phyloP scores from a whole-genome alignment of 53 echinoderm and acorn worm species.

The Glandiceps talaboti region DNA sequence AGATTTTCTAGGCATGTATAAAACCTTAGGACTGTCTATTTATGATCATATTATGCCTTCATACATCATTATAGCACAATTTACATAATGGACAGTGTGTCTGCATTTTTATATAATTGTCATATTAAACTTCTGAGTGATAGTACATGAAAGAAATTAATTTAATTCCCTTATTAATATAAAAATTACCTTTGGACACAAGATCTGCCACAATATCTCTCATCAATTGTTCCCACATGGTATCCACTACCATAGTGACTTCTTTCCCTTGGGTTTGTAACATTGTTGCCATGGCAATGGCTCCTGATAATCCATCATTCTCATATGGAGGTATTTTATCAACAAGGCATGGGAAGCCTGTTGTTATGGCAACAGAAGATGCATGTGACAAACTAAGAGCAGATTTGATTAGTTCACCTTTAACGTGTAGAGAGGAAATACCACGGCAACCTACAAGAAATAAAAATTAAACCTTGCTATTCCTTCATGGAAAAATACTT shows the following conservation, averaged over 20 bases:
- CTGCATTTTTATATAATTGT: no score
- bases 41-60: no score
- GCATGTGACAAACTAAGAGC: constrained; percentile 80
- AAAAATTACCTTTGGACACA: constrained; percentile 42
- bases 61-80: no score
- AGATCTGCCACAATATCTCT: constrained; percentile 25
- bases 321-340: constrained; percentile 47
- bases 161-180: no score
- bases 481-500: no score
- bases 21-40: no score
- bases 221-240: constrained; percentile 32
- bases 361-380: constrained; percentile 48
- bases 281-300: constrained; percentile 56
- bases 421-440: neutral
- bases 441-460: constrained; percentile 24
- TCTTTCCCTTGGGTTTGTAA: constrained; percentile 42
- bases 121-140: no score
- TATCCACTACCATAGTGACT: constrained; percentile 1
- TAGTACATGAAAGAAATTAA: no score
- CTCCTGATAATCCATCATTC: constrained; percentile 58
- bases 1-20: no score
- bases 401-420: constrained; percentile 32
- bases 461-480: no score
- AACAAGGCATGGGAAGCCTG: constrained; percentile 45
- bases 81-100: no score